Evolutionary conservation across 2,113 vertebrate genomes (phyloP).

Genomic region (Perca flavescens): DNA sequence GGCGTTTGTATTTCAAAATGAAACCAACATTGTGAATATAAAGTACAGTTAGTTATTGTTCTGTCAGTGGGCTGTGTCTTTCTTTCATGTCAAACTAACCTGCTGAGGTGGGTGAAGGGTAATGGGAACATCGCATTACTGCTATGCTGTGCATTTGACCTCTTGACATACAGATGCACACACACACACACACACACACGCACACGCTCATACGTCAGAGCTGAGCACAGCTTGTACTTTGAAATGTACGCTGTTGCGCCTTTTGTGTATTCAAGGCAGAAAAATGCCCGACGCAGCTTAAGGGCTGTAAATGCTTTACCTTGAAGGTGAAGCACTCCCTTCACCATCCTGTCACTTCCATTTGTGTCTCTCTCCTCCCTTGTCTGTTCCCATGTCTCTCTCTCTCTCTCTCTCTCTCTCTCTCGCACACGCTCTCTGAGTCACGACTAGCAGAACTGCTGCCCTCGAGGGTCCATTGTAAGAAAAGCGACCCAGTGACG

Average conservation of each 20-base stretch:
- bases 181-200: background rate
- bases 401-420: slow-evolving; percentile 16
- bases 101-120: slow-evolving; percentile 37
- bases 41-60: slow-evolving; percentile 21
- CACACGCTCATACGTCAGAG: slow-evolving; percentile 17
- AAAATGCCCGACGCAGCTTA: slow-evolving; percentile 28
- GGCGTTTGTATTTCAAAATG: background rate
- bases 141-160: slow-evolving; percentile 33
- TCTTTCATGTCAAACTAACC: slow-evolving; percentile 25
- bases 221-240: slow-evolving; percentile 45
- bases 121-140: slow-evolving; percentile 25
- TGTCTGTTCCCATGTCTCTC: background rate
- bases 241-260: slow-evolving; percentile 23
- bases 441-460: slow-evolving; percentile 39
- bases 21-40: slow-evolving; percentile 8
- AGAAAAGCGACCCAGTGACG: slow-evolving; percentile 51
- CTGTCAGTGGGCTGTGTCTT: background rate
- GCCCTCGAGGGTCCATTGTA: slow-evolving; percentile 43
- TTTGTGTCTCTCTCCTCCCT: slow-evolving; percentile 7
- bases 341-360: background rate
- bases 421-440: slow-evolving; percentile 22
- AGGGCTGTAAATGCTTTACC: slow-evolving; percentile 38
- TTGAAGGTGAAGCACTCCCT: slow-evolving; percentile 44
- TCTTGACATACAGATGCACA: slow-evolving; percentile 30
- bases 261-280: slow-evolving; percentile 16